Evolutionary conservation across 2,113 vertebrate species (phyloP), one percentile per base, ranked within the genome.

Genomic region (Daubentonia madagascariensis): DNA sequence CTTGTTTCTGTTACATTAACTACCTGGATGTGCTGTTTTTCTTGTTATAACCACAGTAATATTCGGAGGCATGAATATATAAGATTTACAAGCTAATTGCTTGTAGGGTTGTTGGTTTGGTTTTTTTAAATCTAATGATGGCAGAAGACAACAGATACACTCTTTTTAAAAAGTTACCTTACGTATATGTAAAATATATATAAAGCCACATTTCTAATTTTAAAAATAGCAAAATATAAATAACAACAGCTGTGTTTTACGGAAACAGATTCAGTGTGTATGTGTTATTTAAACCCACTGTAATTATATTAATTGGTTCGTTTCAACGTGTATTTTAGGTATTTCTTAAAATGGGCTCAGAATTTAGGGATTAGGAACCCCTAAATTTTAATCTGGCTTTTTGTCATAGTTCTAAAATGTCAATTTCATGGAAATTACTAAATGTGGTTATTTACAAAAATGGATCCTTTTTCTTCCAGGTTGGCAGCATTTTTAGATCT

Each of bases 281-380:
- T 96, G 87, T 73, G 70, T 95, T 94, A 93, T 94, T 95, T 94
- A 94, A 97, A 59, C 23, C 67, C 70, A 80, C 70, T 84, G 75
- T 92, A 96, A 97, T 97, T 97, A 90, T 61, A 97, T 96, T 97
- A 97, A 95, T 97, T 97, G 93, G 37, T 89, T 97, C 45, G 1
- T 78, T 92, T 95, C 95, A 79, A 97, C 96, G n/a, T 91, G 37
- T 89, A 89, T 91, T 92, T 93, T 87, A 96, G 84, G 43, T 91
- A 84, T 97, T 98, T 96, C 73, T 89, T 93, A 93, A 95, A 96
- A 96, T 4, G 11, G 61, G 20, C 63, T 92, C 89, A 87, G 59
- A 86, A 93, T 92, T 93, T 94, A 92, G 61, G 68, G 40, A 90
- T 94, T 94, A 91, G 45, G 67, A 97, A 75, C 50, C 28, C 87